Evolutionary conservation across 2,888 invertebrate genomes (phyloP).

Genomic region (Acanthosoma haemorrhoidale): DNA sequence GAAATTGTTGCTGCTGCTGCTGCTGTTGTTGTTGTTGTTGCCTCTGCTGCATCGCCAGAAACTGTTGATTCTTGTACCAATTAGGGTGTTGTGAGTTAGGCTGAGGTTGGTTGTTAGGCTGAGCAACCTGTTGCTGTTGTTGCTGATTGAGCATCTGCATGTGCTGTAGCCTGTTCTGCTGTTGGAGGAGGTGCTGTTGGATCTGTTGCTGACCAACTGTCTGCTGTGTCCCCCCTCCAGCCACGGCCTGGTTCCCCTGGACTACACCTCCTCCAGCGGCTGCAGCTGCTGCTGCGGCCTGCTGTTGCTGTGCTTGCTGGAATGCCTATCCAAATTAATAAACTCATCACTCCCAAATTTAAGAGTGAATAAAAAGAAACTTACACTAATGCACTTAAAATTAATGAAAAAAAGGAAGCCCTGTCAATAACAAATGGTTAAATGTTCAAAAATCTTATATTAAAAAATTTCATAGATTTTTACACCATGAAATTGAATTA

Average conservation of each 20-base stretch:
- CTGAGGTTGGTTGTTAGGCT: conserved; percentile 44
- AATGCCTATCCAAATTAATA: conserved; percentile 38
- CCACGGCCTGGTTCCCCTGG: conserved; percentile 46
- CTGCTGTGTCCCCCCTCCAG: conserved; percentile 40
- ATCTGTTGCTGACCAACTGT: conserved; percentile 45
- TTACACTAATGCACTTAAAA: conserved; percentile 15
- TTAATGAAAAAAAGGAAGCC: background rate
- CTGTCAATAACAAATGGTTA: no score
- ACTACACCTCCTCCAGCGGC: conserved; percentile 42
- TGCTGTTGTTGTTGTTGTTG: conserved; percentile 45
- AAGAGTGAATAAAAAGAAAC: conserved; percentile 29
- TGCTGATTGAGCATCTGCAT: conserved; percentile 48
- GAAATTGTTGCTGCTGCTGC: conserved; percentile 38
- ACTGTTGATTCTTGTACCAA: conserved; percentile 43
- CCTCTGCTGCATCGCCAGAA: conserved; percentile 45
- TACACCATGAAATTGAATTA: no score
- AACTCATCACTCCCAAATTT: conserved; percentile 15
- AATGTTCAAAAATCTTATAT: no score
- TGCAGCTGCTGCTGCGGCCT: conserved; percentile 54
- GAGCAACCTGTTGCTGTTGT: conserved; percentile 51
- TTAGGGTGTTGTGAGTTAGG: conserved; percentile 46
- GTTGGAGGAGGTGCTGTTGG: conserved; percentile 47
- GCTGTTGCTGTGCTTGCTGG: conserved; percentile 47
- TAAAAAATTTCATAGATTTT: no score
- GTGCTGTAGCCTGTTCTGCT: conserved; percentile 48